Evolutionary conservation across 2,888 invertebrate species (phyloP).

Genomic region (Thera britannica): DNA sequence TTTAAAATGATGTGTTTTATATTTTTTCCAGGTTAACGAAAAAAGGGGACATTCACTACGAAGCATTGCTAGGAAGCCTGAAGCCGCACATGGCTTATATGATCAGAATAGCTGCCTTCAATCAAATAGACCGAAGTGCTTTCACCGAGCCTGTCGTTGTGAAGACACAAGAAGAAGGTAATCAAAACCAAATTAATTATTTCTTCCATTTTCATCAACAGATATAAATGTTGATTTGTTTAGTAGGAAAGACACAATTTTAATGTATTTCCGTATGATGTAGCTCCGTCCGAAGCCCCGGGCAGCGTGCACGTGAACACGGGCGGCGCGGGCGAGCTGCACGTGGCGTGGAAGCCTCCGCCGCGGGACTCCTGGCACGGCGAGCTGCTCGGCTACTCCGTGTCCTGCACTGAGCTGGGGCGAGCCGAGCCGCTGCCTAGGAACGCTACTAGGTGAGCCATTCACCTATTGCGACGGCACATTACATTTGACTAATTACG

Average conservation of each 20-base stretch:
- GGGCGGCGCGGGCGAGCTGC: conserved; percentile 88
- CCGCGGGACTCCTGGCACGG: conserved; percentile 90
- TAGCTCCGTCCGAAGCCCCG: conserved; percentile 89
- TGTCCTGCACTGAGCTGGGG: conserved; percentile 87
- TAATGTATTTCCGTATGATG: not conserved
- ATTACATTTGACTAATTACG: not conserved
- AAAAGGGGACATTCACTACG: conserved; percentile 78
- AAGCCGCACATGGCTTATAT: conserved; percentile 93
- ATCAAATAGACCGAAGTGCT: conserved; percentile 92
- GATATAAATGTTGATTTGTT: too few relatives aligned
- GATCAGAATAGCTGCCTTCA: conserved; percentile 92
- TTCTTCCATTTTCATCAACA: too few relatives aligned
- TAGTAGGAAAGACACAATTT: too few relatives aligned
- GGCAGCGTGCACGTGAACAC: conserved; percentile 87
- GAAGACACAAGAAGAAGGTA: conserved; percentile 94
- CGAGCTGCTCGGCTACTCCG: conserved; percentile 89
- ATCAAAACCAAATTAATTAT: not conserved
- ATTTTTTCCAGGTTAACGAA: conserved; percentile 63
- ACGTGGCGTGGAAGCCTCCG: conserved; percentile 91
- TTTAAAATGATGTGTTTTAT: not conserved
- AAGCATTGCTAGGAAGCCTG: conserved; percentile 80
- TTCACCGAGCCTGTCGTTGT: conserved; percentile 91
- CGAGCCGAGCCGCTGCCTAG: conserved; percentile 68
- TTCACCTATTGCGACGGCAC: not conserved
- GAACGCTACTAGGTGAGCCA: conserved; percentile 64